These are phyloP conservation scores for Thereva nobilitata DNA, from an alignment of 2,888 invertebrate genomes.

Conservation along the genomic window DNA sequence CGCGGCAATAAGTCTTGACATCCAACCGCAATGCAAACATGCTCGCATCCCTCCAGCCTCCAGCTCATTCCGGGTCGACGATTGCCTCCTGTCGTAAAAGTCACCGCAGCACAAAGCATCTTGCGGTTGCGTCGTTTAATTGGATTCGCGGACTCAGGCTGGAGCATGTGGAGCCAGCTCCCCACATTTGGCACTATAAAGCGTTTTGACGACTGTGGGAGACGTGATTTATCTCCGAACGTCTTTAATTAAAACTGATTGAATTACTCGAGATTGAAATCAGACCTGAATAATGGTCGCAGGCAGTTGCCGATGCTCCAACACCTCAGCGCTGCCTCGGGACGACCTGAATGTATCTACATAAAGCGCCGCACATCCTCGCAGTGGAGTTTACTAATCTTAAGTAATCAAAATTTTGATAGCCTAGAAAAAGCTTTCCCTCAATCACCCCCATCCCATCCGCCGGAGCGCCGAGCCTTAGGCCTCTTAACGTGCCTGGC, in stretches of 20 bases:
- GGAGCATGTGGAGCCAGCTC: not conserved
- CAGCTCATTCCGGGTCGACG: not conserved
- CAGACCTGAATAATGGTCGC: too few relatives aligned
- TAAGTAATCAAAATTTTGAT: conserved; percentile 33
- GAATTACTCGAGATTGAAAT: too few relatives aligned
- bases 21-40: conserved; percentile 31
- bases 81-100: conserved; percentile 14
- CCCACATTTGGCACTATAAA: not conserved
- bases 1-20: not conserved
- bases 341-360: too few relatives aligned
- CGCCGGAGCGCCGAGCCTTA: not conserved
- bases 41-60: not conserved
- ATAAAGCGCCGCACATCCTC: conserved; percentile 8
- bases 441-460: not conserved
- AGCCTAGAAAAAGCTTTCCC: conserved; percentile 17
- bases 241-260: not conserved
- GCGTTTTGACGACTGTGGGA: not conserved
- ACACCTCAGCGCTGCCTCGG: too few relatives aligned
- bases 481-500: conserved; percentile 7
- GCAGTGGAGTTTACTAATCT: conserved; percentile 25
- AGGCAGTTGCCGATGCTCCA: too few relatives aligned
- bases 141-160: conserved; percentile 12
- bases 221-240: conserved; percentile 1
- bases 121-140: conserved; percentile 30
- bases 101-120: conserved; percentile 17